Evolutionary conservation across 2,113 vertebrate species (phyloP).

Genomic region (Gila orcuttii): DNA sequence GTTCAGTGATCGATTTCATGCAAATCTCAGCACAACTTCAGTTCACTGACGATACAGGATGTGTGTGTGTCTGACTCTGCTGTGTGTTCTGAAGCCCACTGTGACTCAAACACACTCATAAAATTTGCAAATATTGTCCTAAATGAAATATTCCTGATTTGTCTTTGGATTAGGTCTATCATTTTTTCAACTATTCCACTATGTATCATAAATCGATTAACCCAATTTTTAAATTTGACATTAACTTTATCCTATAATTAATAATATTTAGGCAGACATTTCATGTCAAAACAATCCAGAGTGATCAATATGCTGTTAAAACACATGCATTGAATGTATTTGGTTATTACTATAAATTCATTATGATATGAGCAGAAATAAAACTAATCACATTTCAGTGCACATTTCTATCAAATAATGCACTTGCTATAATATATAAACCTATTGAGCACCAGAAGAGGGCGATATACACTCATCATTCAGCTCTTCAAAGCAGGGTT

Average conservation of each 20-base stretch:
- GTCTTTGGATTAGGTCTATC: neutral
- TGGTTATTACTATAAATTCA: neutral
- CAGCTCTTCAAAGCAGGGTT: neutral
- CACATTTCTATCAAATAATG: neutral
- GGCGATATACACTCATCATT: slow-evolving; percentile 1
- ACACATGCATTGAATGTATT: neutral
- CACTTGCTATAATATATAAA: neutral
- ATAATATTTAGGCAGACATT: neutral
- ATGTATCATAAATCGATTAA: neutral
- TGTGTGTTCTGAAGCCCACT: slow-evolving; percentile 42
- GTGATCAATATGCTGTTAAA: neutral
- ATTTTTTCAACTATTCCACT: neutral
- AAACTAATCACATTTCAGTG: neutral
- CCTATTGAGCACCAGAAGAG: neutral
- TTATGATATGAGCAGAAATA: neutral
- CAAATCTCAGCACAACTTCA: slow-evolving; percentile 2
- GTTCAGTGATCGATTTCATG: slow-evolving; percentile 33
- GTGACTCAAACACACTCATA: slow-evolving; percentile 16
- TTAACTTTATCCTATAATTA: neutral
- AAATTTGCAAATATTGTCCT: neutral
- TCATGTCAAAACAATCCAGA: neutral
- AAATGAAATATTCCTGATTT: neutral
- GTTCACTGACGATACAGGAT: neutral
- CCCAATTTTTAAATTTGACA: neutral
- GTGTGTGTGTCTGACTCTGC: slow-evolving; percentile 45